phyloP scores from a whole-genome alignment of 1,140 invertebrate species.

The Megalonaias nervosa region DNA sequence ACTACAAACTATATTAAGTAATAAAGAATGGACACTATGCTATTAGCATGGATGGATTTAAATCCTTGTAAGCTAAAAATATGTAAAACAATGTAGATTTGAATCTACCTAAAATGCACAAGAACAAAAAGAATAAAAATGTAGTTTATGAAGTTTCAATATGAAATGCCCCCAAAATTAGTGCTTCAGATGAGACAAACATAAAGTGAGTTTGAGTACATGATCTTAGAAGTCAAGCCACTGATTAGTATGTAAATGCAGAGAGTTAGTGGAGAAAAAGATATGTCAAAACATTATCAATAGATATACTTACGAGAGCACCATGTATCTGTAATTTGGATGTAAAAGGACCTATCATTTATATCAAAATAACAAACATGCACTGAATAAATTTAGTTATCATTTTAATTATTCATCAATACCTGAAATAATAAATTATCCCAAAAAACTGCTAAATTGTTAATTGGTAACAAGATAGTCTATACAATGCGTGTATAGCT shows the following conservation, averaged over 20 bases:
- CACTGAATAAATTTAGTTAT: background rate
- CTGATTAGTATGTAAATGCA: conserved; percentile 6
- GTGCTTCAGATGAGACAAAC: background rate
- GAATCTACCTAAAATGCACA: background rate
- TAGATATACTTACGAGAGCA: conserved; percentile 34
- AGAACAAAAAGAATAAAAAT: background rate
- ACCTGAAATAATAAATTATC: background rate
- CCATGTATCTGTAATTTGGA: conserved; percentile 36
- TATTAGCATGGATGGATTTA: no score
- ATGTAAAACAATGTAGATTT: background rate
- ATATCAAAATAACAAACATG: background rate
- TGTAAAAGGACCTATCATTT: background rate
- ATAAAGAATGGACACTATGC: no score
- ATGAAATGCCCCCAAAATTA: background rate
- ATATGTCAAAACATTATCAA: background rate
- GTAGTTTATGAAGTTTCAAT: background rate
- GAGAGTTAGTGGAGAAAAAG: background rate
- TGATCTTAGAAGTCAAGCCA: background rate
- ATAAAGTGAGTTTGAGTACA: background rate
- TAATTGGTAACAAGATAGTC: background rate
- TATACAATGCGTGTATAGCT: background rate
- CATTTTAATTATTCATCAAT: background rate
- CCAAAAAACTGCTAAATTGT: background rate
- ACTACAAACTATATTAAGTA: no score
- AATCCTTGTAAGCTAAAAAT: no score